Percentiles rank a stretch among this genome's conserved stretches.
phyloP scores from a whole-genome alignment of 2,113 vertebrate species.

The Puma concolor region DNA sequence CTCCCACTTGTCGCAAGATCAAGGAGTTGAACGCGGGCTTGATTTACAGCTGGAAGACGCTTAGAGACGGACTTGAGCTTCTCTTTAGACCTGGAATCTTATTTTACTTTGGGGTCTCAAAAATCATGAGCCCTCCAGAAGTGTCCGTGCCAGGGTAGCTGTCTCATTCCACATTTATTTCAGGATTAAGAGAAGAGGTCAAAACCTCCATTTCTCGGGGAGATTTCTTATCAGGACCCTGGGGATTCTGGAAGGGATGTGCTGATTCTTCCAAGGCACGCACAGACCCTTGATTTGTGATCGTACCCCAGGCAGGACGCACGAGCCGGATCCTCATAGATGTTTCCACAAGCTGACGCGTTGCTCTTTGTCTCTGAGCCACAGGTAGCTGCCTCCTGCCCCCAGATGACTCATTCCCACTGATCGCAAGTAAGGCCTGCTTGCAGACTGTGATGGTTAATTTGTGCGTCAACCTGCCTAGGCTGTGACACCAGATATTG shows the following conservation, averaged over 20 bases:
- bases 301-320: neutral
- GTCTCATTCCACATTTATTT: neutral
- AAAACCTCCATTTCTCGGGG: conserved; percentile 2
- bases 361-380: neutral
- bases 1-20: neutral
- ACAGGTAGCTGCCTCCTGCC: neutral
- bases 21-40: neutral
- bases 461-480: neutral
- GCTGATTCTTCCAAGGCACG: neutral
- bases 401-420: neutral
- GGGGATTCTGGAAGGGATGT: neutral
- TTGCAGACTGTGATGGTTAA: neutral
- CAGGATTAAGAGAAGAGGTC: neutral
- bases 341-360: neutral
- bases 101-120: conserved; percentile 1
- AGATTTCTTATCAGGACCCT: neutral
- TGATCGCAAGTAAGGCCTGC: neutral
- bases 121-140: neutral
- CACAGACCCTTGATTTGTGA: neutral
- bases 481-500: neutral
- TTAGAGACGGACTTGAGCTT: neutral
- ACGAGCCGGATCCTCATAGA: neutral
- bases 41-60: neutral
- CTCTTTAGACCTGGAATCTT: neutral
- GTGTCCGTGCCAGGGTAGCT: neutral